These are phyloP conservation scores for Zaprionus africanus DNA, from an alignment of 1,140 invertebrate species.

Conservation along the genomic window DNA sequence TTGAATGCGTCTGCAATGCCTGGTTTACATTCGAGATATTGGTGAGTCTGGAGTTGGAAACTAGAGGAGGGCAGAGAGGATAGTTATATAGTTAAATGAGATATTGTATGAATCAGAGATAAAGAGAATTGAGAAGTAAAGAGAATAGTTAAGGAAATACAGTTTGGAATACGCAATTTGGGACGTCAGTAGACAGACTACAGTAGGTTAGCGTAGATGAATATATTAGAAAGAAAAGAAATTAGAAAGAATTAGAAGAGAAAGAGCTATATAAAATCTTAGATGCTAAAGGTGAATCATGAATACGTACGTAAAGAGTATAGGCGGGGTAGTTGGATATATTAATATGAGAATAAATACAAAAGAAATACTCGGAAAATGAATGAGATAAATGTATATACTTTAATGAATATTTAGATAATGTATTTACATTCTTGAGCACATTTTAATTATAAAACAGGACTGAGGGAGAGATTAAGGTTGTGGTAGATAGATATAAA, in stretches of 20 bases:
- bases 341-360: too few species aligned
- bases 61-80: background rate
- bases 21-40: conserved; percentile 99
- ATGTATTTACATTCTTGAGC: background rate
- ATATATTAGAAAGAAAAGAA: background rate
- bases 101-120: too few species aligned
- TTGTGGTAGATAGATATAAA: background rate
- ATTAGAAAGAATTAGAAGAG: background rate
- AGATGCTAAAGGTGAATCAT: background rate
- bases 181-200: too few species aligned
- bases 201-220: background rate
- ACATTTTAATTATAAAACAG: background rate
- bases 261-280: background rate
- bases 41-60: conserved; percentile 70
- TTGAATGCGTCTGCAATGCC: conserved; percentile 99
- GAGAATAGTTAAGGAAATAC: too few species aligned
- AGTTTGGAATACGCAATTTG: too few species aligned
- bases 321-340: too few species aligned
- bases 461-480: background rate
- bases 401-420: background rate
- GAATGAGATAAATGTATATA: too few species aligned
- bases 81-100: too few species aligned
- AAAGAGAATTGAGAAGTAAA: too few species aligned
- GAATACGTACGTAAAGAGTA: too few species aligned
- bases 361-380: too few species aligned